Base-by-base conservation (phyloP, 2,797 vertebrate genomes). In the Perodicticus potto region DNA sequence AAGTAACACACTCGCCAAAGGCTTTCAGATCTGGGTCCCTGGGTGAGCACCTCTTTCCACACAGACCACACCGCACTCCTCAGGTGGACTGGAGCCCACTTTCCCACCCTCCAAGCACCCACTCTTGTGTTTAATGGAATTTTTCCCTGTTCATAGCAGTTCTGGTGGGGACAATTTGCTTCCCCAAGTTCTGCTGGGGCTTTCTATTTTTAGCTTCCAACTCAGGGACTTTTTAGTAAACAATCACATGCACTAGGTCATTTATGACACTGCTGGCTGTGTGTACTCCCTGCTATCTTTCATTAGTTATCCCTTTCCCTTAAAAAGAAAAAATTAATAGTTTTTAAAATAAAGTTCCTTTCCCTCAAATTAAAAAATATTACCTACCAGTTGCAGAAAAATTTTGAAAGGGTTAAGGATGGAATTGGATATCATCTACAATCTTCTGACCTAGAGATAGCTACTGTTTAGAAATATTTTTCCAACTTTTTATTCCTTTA, bases 151-250 rank as follows among this genome's bases (percentile, higher is more conserved):
- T 93, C 14, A 34, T 34, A 43, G 20, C 27, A 59, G 69, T 95
- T 70, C 34, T 74, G 73, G 34, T 55, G 67, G 85, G 77, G 80
- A 89, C 32, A 49, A 19, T 13, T 55, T 57, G 14, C 83, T 37
- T 59, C 74, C 34, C 70, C 78, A 23, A 73, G 43, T 76, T 93
- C 69, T 86, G 78, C 61, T 16, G 32, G 84, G 40, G 74, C 57
- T 78, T 87, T 69, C 76, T 96, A 92, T 92, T 93, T 97, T 96
- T 93, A 97, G 77, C 45, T 97, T 74, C 63, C 40, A 61, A 53
- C 84, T 89, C 76, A 80, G 57, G n/a, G 43, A 78, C 74, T 91
- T 83, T 92, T 92, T 84, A 86, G 61, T 91, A 91, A 74, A 91
- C 81, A 93, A 32, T 86, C 86, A 73, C 76, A 92, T 86, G 88